These are phyloP conservation scores for Coptodon rendalli DNA, from an alignment of 2,113 vertebrate genomes.

Conservation along the genomic window DNA sequence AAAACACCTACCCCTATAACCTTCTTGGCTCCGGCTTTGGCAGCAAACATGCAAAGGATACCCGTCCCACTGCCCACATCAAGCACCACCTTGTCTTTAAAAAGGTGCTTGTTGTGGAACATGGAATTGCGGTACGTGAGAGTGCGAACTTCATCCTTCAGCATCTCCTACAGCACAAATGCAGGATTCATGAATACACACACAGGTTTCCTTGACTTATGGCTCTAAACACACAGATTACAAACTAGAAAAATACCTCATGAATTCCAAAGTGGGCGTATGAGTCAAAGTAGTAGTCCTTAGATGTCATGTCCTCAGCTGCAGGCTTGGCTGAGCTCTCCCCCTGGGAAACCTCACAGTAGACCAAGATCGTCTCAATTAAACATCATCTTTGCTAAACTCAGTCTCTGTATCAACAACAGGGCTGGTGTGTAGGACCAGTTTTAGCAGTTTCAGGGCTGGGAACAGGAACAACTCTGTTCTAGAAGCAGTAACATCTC, in stretches of 20 bases:
- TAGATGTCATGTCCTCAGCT: slow-evolving; percentile 93
- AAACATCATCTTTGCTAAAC: neutral
- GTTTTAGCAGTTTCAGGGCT: neutral
- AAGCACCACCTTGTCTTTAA: slow-evolving; percentile 91
- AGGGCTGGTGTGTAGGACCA: neutral
- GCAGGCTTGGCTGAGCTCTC: slow-evolving; percentile 83
- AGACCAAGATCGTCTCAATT: neutral
- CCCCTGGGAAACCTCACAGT: slow-evolving; percentile 78
- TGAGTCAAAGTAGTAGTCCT: slow-evolving; percentile 94
- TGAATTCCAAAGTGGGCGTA: slow-evolving; percentile 94
- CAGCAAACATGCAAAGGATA: slow-evolving; percentile 93
- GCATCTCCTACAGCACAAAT: slow-evolving; percentile 79
- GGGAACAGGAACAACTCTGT: neutral
- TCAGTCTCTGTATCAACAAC: neutral
- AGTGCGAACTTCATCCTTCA: slow-evolving; percentile 91
- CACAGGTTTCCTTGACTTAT: neutral
- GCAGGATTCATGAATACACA: neutral
- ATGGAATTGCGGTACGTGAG: slow-evolving; percentile 92
- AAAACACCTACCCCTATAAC: slow-evolving; percentile 82
- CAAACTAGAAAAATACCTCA: slow-evolving; percentile 68
- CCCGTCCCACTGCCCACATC: slow-evolving; percentile 89
- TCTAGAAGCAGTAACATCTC: neutral
- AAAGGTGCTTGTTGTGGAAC: slow-evolving; percentile 93
- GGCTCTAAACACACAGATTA: neutral
- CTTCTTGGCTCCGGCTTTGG: slow-evolving; percentile 87